These are phyloP conservation scores for Porphyrio hochstetteri DNA, from an alignment of 2,113 vertebrate genomes.

Conservation along the genomic window DNA sequence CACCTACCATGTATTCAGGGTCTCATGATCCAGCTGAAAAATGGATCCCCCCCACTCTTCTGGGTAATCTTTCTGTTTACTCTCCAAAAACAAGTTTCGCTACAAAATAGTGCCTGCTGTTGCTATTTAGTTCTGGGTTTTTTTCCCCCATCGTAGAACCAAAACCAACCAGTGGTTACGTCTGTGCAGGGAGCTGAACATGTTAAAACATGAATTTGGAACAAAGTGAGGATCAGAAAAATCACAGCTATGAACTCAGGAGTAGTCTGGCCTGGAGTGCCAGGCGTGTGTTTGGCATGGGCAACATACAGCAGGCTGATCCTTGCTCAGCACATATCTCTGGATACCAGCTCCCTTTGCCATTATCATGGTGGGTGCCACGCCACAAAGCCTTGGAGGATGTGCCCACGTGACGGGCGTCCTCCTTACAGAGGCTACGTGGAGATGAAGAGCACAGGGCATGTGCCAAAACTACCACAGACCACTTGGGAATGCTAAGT, in stretches of 20 bases:
- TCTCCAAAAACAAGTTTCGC: not conserved
- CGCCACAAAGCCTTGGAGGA: not conserved
- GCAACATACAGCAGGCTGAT: not conserved
- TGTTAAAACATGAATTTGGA: not conserved
- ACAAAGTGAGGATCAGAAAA: slow-evolving; percentile 19
- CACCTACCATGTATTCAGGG: not conserved
- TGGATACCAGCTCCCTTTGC: not conserved
- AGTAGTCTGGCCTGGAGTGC: not conserved
- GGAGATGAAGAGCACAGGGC: not conserved
- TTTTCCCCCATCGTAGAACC: not conserved
- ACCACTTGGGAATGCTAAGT: not conserved
- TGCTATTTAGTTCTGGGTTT: not conserved
- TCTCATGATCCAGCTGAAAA: not conserved
- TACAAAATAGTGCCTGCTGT: not conserved
- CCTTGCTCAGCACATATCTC: not conserved
- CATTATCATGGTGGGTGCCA: not conserved
- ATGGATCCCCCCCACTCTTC: not conserved
- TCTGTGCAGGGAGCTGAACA: not conserved
- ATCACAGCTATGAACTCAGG: not conserved
- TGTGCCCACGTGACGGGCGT: not conserved
- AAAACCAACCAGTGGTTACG: not conserved
- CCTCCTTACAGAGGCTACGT: not conserved
- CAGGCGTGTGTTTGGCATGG: not conserved
- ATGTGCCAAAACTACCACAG: not conserved
- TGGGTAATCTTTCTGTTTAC: not conserved